Conservation (phyloP, 2,797 vertebrate genomes). For the Sphenopsis melanotis region DNA sequence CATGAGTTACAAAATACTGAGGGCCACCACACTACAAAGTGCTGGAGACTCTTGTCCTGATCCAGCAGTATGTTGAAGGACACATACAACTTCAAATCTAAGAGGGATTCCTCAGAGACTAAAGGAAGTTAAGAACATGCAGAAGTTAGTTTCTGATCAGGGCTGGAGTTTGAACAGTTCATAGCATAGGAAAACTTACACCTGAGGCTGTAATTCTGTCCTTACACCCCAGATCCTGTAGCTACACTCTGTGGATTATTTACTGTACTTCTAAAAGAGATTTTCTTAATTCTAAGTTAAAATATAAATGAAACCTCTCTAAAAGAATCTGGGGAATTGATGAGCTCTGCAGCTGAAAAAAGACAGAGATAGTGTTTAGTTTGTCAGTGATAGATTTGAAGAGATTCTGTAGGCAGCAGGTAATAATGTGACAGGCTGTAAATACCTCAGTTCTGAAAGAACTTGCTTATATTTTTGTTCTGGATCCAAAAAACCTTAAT, state of each 20-base stretch:
- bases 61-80: neutral
- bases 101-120: neutral
- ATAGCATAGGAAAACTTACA: neutral
- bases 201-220: slow-evolving; percentile 9
- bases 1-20: slow-evolving; percentile 32
- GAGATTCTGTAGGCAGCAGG: neutral
- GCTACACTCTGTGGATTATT: neutral
- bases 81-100: neutral
- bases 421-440: too few species aligned
- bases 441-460: neutral
- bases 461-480: neutral
- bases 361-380: neutral
- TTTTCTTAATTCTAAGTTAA: slow-evolving; percentile 23
- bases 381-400: neutral
- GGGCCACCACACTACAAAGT: neutral
- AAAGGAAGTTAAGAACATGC: neutral
- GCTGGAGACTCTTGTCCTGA: slow-evolving; percentile 19
- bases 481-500: neutral
- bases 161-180: neutral
- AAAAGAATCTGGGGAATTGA: neutral
- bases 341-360: slow-evolving; percentile 18
- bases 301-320: neutral
- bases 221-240: neutral
- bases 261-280: slow-evolving; percentile 51
- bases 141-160: neutral